Evolutionary conservation across 2,113 vertebrate species (phyloP), one percentile per base, ranked within the genome.

Genomic region (Salvelinus namaycush): DNA sequence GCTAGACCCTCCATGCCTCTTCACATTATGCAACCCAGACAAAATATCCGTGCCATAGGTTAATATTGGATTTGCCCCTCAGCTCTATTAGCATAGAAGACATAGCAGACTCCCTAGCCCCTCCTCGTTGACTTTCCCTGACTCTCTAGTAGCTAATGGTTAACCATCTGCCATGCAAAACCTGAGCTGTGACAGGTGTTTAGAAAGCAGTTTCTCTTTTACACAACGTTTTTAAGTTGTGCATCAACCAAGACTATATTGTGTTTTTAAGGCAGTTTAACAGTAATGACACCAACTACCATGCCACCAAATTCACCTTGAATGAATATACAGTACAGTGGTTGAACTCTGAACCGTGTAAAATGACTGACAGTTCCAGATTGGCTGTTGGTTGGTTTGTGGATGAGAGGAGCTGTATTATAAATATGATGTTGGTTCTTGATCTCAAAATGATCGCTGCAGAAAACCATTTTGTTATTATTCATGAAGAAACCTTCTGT

Each of bases 401-500:
- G 82, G 80, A 81, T 81, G 18, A 70, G 70, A 71, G 27, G 80
- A 78, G 82, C 81, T 75, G 78, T 54, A 5, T 54, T 54, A 54
- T 54, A 16, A 14, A 54, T 54, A 81, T 83, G 80, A 73, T 60
- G 81, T 78, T 74, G 22, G 22, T 26, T 26, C 60, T 75, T 79
- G 70, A 85, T 88, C 88, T 87, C 77, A 87, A 92, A 90, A 77
- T 72, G 0, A 24, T 44, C 12, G 18, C 11, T 0, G 20, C 27
- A 6, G 57, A 13, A 69, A 73, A 5, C 77, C 84, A 89, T 83
- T 87, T 86, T 87, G 85, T 18, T 54, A 54, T 87, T 91, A 91
- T 90, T 91, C 88, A 90, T 91, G 89, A 92, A 88, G 75, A 89
- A 92, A 92, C 89, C 91, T 90, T 89, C 78, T 92, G 90, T 91